Evolutionary conservation across 2,888 invertebrate genomes (phyloP), one percentile per base, ranked within the genome.

Genomic region (Minunthozetes semirufus): DNA sequence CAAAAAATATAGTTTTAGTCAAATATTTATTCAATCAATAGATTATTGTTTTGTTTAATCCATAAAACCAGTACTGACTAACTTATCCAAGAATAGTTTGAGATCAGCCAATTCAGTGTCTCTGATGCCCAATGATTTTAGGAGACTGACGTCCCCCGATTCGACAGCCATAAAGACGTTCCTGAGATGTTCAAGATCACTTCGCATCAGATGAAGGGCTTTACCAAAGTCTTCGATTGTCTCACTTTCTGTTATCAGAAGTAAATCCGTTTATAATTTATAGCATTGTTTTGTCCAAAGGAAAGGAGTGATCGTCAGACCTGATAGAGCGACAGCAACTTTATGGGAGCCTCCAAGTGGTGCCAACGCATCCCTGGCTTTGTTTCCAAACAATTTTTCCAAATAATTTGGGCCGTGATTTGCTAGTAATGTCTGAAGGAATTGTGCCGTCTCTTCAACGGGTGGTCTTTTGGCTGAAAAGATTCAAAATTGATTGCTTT

Each of bases 381-480:
- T 95, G 83, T 89, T 91, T n/a, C 96, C 96, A 82, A 97, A 97
- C 76, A 96, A 87, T 85, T 96, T 97, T 85, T 94, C 94, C 83
- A 96, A 86, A 84, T 96, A 96, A 86, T 96, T 94, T 79, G 94
- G 94, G 78, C 96, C 96, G 83, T 96, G 96, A 78, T 94, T 94
- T 70, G 93, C 92, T 81, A 97, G 86, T 80, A 97, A 86, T 27
- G 94, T 94, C 83, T 95, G 93, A 79, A 97, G 86, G 84, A 96
- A 97, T 77, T 94, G 94, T 63, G 94, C 92, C 0, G 95, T 96
- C 84, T 96, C 96, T 83, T 96, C 95, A 46, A 96, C 95, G 72
- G 96, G 96, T 80, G 96, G 96, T 81, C 96, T 88, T 84, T 94
- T 95, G 27, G 96, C 96, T 94, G 85, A 33, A 1, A 53, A 53